Conservation (phyloP, 2,797 vertebrate species). For the Staurois parvus region DNA sequence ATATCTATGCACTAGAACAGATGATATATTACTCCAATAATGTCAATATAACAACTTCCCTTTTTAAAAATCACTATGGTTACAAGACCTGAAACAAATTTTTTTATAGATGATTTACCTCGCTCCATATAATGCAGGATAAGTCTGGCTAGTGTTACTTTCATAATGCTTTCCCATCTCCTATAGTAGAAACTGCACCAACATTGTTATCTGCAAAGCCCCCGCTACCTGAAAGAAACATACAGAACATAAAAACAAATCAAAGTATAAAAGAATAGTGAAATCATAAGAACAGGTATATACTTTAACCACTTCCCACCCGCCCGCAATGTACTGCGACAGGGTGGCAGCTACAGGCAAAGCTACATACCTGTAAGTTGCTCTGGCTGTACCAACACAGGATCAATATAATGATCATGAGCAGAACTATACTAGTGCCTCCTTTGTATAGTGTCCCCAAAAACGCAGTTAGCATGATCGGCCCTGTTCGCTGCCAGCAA, state of each 20-base stretch:
- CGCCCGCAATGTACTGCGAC: too few relatives aligned
- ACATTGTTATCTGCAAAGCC: conserved; percentile 90
- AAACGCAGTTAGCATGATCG: too few relatives aligned
- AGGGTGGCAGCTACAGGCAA: too few relatives aligned
- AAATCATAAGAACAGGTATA: too few relatives aligned
- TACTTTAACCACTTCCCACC: too few relatives aligned
- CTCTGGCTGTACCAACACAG: too few relatives aligned
- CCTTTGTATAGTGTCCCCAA: too few relatives aligned
- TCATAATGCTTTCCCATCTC: conserved; percentile 96
- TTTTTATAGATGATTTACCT: conserved; percentile 78
- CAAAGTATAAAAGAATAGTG: too few relatives aligned
- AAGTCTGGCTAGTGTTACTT: conserved; percentile 87
- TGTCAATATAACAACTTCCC: background rate
- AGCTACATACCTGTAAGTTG: too few relatives aligned
- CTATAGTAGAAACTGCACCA: conserved; percentile 91
- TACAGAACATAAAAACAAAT: background rate
- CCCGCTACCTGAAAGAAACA: conserved; percentile 81
- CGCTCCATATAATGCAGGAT: conserved; percentile 90
- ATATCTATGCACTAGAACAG: background rate
- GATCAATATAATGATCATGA: too few relatives aligned
- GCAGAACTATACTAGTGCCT: too few relatives aligned
- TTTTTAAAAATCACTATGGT: background rate
- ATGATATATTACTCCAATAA: conserved; percentile 11
- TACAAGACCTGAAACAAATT: background rate
- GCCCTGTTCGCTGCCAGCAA: too few relatives aligned